Evolutionary conservation across 2,888 invertebrate species (phyloP), one percentile per base, ranked within the genome.

Genomic region (Lasioglossum marginatum): DNA sequence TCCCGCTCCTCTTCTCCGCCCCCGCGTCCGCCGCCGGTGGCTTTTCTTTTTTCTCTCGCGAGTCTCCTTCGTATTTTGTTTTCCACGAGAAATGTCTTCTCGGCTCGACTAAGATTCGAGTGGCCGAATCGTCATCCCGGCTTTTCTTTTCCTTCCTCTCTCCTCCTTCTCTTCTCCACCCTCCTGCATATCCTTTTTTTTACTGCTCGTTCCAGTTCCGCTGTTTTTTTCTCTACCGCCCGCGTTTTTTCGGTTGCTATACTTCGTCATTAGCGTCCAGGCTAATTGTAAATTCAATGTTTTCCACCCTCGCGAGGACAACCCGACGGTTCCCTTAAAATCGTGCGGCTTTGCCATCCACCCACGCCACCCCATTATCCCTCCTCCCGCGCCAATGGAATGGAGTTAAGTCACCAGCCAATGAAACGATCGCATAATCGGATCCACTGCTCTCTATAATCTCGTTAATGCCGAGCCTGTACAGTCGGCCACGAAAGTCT

Each of bases 101-200:
- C 87, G 83, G 66, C 88, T 83, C 76, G 82, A 45, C 82, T 81
- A 82, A 75, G 79, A 81, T 87, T 87, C 87, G 85, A 80, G 81
- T 78, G 87, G 80, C 80, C 76, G 79, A 85, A 89, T 86, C 87
- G 82, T 87, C 82, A 81, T 52, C 60, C 77, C 34, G 40, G 31
- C 43, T 27, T n/a, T 14, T 27, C 43, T 60, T 85, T 85, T 87
- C 79, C 77, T 82, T 77, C 66, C 77, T 77, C 77, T 77, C 75
- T 70, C 72, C 79, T 78, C 27, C 16, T 75, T 83, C 70, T 79
- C 76, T 14, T 19, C 66, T 10, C 27, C 12, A 3, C n/a, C 57
- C n/a, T 57, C 12, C 12, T n/a, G n/a, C 12, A 4, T 27, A n/a
- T n/a, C 10, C 10, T 74, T 78, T 63, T 77, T 16, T 34, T 27